A percentile compares a stretch with the other conserved stretches of the same genome.
These are phyloP conservation scores for Cherax quadricarinatus DNA, from an alignment of 1,140 invertebrate species.

Conservation along the genomic window DNA sequence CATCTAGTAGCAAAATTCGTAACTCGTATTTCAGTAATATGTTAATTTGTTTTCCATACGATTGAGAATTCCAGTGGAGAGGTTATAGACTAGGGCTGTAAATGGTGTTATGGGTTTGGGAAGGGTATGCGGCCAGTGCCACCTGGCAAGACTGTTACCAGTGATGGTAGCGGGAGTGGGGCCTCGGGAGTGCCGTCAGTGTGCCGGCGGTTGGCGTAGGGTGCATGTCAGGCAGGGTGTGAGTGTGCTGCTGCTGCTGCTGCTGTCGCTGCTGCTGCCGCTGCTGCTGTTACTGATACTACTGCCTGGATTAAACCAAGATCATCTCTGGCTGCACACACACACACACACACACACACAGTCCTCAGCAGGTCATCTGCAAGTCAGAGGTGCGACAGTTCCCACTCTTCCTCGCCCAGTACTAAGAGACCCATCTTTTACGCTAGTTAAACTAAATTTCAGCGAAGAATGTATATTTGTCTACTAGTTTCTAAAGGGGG, in stretches of 20 bases:
- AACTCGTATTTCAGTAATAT: background rate
- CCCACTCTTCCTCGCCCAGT: background rate
- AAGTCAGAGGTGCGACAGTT: background rate
- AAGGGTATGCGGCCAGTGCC: background rate
- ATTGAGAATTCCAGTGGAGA: background rate
- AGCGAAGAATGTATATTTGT: too few relatives aligned
- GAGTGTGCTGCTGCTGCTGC: background rate
- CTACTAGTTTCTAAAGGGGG: too few relatives aligned
- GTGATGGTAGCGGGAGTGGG: background rate
- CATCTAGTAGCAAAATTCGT: background rate
- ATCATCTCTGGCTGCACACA: background rate
- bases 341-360: background rate
- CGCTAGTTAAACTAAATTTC: too few relatives aligned
- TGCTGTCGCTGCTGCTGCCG: background rate
- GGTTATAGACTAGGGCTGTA: background rate
- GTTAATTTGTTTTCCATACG: background rate
- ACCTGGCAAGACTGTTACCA: background rate
- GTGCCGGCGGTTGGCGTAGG: constrained; percentile 11
- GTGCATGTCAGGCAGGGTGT: constrained; percentile 11
- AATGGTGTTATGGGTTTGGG: background rate
- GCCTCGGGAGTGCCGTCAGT: background rate
- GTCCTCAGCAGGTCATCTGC: background rate
- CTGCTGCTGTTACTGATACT: background rate
- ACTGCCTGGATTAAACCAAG: background rate
- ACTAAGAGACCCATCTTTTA: too few relatives aligned